These are phyloP conservation scores for Ceratina calcarata DNA, from an alignment of 1,140 invertebrate species.

Conservation along the genomic window DNA sequence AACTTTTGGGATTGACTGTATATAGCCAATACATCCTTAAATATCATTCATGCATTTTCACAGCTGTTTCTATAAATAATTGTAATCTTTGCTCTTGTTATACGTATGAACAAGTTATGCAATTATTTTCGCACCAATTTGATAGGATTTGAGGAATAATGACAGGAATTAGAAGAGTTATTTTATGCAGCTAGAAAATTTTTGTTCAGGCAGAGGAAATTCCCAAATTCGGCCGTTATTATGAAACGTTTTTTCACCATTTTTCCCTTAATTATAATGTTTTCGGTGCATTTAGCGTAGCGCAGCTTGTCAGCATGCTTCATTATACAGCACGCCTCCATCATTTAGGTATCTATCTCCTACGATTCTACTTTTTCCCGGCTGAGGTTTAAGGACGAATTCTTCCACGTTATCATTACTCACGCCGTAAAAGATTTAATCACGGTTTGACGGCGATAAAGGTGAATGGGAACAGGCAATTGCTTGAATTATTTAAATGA, in stretches of 20 bases:
- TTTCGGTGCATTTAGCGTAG: not conserved
- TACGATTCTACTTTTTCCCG: not conserved
- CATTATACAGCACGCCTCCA: not conserved
- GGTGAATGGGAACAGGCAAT: not conserved
- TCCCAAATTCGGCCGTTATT: no score
- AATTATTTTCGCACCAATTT: no score
- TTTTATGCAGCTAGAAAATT: no score
- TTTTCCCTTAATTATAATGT: not conserved
- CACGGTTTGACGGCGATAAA: not conserved
- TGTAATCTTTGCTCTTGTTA: no score
- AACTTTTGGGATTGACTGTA: no score
- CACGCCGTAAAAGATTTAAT: slow-evolving; percentile 5
- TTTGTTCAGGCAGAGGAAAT: no score
- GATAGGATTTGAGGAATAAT: no score
- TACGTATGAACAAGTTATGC: no score
- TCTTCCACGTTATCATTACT: not conserved
- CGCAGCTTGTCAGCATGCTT: slow-evolving; percentile 14
- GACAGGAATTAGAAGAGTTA: no score
- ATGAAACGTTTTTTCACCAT: not conserved
- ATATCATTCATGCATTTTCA: no score
- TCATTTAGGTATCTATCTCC: not conserved
- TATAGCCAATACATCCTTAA: no score
- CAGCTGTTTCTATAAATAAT: no score
- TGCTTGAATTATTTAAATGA: slow-evolving; percentile 23
- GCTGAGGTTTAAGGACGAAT: not conserved